These are phyloP conservation scores for Lycodopsis pacificus DNA, from an alignment of 2,797 vertebrate species.

Conservation along the genomic window DNA sequence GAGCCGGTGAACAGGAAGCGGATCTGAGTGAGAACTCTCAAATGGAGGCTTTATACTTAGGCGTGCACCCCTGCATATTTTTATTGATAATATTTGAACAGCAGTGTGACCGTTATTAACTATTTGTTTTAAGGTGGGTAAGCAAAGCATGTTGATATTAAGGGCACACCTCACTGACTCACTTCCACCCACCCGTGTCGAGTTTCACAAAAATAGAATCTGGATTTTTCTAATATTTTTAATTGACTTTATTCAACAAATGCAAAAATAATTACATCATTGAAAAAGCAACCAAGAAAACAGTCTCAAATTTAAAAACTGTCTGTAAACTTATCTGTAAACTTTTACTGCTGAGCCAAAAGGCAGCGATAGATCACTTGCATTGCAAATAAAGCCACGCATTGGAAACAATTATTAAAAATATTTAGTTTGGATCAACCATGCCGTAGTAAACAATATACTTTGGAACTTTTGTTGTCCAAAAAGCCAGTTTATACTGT, in stretches of 20 bases:
- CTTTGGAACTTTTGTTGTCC: constrained; percentile 23
- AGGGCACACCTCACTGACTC: constrained; percentile 9
- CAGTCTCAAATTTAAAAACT: constrained; percentile 27
- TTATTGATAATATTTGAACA: constrained; percentile 18
- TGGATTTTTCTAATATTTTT: background rate
- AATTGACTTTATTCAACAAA: constrained; percentile 41
- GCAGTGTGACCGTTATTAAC: background rate
- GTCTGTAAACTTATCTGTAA: constrained; percentile 49
- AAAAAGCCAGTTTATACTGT: constrained; percentile 13
- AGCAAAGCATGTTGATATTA: background rate
- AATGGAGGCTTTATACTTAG: constrained; percentile 33
- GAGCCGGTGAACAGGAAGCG: background rate
- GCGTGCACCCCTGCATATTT: background rate
- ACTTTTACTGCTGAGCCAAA: constrained; percentile 60
- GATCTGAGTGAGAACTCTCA: constrained; percentile 1
- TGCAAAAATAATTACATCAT: constrained; percentile 9
- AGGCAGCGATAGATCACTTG: constrained; percentile 45
- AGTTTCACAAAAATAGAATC: background rate
- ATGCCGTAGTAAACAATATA: constrained; percentile 51
- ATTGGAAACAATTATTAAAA: constrained; percentile 55
- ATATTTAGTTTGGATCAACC: constrained; percentile 38
- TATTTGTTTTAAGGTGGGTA: constrained; percentile 63
- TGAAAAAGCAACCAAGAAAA: constrained; percentile 25
- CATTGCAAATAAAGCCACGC: constrained; percentile 54
- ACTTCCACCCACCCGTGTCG: background rate